These are phyloP conservation scores for Drosophila lacicola DNA, from an alignment of 2,888 invertebrate genomes.

Conservation along the genomic window DNA sequence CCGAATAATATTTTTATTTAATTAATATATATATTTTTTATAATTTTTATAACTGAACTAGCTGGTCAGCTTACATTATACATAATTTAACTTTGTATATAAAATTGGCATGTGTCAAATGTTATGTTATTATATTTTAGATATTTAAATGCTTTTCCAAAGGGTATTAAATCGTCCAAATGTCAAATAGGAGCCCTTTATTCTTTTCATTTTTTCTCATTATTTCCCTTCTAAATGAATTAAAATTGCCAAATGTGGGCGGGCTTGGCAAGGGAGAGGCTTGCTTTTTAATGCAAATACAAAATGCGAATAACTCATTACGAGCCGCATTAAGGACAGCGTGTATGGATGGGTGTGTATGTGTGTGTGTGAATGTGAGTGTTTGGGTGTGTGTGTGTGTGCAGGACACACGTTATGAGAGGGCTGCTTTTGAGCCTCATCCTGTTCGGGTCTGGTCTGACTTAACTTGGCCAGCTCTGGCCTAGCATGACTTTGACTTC, in stretches of 20 bases:
- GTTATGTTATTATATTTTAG: too few species aligned
- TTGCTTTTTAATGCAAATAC: constrained; percentile 73
- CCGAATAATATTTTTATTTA: too few species aligned
- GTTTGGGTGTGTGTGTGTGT: constrained; percentile 37
- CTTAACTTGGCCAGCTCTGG: constrained; percentile 23
- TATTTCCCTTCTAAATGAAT: constrained; percentile 77
- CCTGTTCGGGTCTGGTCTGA: constrained; percentile 28
- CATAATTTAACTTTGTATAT: too few species aligned
- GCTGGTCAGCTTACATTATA: too few species aligned
- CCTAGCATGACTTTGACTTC: constrained; percentile 73
- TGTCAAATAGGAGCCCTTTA: neutral
- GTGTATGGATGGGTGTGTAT: constrained; percentile 36
- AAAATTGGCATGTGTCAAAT: too few species aligned
- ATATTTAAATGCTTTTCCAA: too few species aligned
- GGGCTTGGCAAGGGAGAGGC: constrained; percentile 47
- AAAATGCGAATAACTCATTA: constrained; percentile 82
- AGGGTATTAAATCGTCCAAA: constrained; percentile 20
- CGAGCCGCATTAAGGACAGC: constrained; percentile 77
- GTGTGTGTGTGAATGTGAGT: constrained; percentile 30
- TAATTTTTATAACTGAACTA: too few species aligned
- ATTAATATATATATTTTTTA: too few species aligned
- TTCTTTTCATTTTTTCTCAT: constrained; percentile 47
- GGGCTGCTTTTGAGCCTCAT: constrained; percentile 66
- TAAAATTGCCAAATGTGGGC: constrained; percentile 73
- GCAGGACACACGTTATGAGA: constrained; percentile 63